A percentile compares a stretch with the other conserved stretches of the same genome.
These are phyloP conservation scores for Geococcyx californianus DNA, from an alignment of 2,113 vertebrate species.

Conservation along the genomic window DNA sequence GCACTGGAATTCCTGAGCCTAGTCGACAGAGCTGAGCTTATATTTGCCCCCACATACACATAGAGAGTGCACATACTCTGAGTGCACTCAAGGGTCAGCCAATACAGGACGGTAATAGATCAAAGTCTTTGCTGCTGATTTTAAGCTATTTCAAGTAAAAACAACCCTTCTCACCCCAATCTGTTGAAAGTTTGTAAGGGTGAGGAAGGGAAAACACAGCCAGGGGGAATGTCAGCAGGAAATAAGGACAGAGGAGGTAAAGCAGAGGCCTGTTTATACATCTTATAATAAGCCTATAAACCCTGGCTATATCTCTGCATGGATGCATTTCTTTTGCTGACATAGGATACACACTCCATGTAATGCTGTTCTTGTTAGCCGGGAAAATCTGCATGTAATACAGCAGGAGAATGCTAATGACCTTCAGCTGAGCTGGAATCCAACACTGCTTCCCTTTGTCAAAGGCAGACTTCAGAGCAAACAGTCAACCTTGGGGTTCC, in stretches of 20 bases:
- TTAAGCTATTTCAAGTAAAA: constrained; percentile 50
- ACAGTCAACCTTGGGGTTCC: neutral
- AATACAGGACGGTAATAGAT: neutral
- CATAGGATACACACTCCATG: constrained; percentile 21
- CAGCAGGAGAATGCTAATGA: constrained; percentile 62
- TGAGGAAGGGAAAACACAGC: constrained; percentile 42
- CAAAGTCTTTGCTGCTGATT: constrained; percentile 2
- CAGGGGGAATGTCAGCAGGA: constrained; percentile 33
- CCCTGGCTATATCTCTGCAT: constrained; percentile 4
- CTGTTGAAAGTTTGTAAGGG: constrained; percentile 7
- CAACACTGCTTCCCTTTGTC: neutral
- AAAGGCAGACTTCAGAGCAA: neutral
- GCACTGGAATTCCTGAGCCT: neutral
- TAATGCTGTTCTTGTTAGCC: constrained; percentile 41
- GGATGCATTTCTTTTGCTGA: constrained; percentile 36
- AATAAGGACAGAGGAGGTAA: constrained; percentile 8
- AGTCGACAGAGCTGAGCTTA: neutral
- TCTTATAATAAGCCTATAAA: constrained; percentile 40
- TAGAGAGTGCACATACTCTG: neutral
- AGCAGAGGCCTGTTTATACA: neutral
- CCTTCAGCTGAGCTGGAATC: constrained; percentile 4
- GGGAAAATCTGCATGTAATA: constrained; percentile 61
- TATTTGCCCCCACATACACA: neutral
- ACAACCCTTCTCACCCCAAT: constrained; percentile 49
- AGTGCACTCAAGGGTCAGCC: neutral